Evolutionary conservation across 2,797 vertebrate genomes (phyloP), one percentile per base, ranked within the genome.

Genomic region (Pipistrellus pygmaeus): DNA sequence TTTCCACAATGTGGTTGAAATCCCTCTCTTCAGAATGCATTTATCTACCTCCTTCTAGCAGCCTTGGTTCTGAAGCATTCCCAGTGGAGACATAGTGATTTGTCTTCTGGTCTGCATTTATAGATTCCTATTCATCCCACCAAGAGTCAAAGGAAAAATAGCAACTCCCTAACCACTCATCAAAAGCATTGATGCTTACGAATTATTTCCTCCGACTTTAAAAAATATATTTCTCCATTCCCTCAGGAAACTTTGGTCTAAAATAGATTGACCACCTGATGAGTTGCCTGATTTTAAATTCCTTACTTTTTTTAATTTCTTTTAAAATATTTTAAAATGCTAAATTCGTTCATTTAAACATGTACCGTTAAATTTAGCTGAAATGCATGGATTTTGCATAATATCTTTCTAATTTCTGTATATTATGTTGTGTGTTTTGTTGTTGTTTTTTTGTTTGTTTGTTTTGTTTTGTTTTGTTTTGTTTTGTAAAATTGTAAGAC

Each of bases 341-440:
- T 27, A 78, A 93, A 90, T 96, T 75, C 41, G 10, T 88, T 85
- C 15, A 93, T 55, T 82, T 82, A 83, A 97, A 66, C 41, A 84
- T 21, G 1, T 71, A 90, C 3, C 5, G 41, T 88, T 88, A 88
- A 93, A 76, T 95, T 90, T 72, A 91, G 46, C 17, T 73, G 35
- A 46, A 86, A 77, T 69, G 6, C 53, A 32, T 87, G 11, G 5
- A 57, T 76, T 96, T 96, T 77, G 87, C 30, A 23, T 64, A 48
- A 71, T 6, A 68, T 27, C 9, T 69, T 96, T 75, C 20, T 82
- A 44, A 93, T 83, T 77, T 94, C 9, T 76, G 80, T 69, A 72
- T 44, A 53, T 55, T 25, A 27, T 48, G 21, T 2, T 78, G 44
- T 11, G 44, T 9, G 44, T 9, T 44, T 11, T 44, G 8, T 44